Percentiles rank a stretch among this genome's conserved stretches.
phyloP scores from a whole-genome alignment of 1,140 invertebrate species.

The Panulirus ornatus region DNA sequence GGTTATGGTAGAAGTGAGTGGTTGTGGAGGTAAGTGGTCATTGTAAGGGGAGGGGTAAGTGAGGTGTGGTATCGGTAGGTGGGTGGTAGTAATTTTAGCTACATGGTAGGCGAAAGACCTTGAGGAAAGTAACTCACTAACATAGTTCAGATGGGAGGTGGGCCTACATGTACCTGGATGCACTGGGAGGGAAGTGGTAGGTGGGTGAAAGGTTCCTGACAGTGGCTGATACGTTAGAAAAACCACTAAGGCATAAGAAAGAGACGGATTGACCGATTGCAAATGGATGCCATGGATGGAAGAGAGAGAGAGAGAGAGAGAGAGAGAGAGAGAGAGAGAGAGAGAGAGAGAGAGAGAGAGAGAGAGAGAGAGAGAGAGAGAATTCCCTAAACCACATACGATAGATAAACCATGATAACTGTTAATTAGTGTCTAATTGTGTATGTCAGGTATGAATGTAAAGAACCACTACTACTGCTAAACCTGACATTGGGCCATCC shows the following conservation, averaged over 20 bases:
- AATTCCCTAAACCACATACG: background rate
- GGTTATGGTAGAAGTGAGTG: no score
- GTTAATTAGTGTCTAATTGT: background rate
- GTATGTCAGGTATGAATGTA: background rate
- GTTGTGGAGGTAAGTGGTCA: no score
- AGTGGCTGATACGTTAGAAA: background rate
- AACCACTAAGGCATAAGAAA: background rate
- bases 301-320: slow-evolving; percentile 16
- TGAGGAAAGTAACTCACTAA: no score
- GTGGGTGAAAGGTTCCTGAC: no score
- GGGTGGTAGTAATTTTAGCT: no score
- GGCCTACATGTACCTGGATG: no score
- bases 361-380: background rate
- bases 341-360: background rate
- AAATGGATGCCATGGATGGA: background rate
- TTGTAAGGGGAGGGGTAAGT: no score
- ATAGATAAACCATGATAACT: background rate
- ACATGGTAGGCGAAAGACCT: no score
- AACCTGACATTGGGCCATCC: background rate
- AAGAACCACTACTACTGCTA: background rate
- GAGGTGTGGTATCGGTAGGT: no score
- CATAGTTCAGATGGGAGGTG: no score
- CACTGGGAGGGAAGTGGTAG: no score
- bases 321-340: slow-evolving; percentile 23
- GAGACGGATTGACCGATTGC: background rate